phyloP scores from a whole-genome alignment of 1,140 invertebrate genomes.

The Aethina tumida region DNA sequence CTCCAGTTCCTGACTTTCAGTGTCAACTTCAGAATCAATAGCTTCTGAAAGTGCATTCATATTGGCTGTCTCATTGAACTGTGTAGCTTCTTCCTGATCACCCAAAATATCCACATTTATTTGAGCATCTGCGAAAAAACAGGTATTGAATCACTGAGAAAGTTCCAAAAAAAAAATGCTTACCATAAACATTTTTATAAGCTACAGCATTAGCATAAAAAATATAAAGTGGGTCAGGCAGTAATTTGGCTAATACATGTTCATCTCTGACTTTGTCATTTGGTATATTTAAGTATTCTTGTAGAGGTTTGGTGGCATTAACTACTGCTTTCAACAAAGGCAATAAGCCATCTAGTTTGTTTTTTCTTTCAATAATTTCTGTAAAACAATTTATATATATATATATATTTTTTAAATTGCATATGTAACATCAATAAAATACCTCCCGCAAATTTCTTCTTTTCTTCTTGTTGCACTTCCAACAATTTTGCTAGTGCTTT shows the following conservation, averaged over 20 bases:
- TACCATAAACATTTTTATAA: conserved; percentile 64
- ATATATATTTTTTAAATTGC: conserved; percentile 1
- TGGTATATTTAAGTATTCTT: conserved; percentile 77
- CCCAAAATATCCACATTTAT: conserved; percentile 57
- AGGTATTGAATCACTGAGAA: conserved; percentile 1
- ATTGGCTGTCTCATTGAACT: conserved; percentile 40
- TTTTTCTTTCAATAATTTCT: conserved; percentile 70
- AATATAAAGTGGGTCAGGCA: conserved; percentile 78
- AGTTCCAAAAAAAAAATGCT: conserved; percentile 4
- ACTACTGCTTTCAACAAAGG: conserved; percentile 68
- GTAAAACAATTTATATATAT: conserved; percentile 21
- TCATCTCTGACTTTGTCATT: conserved; percentile 67
- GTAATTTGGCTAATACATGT: conserved; percentile 60
- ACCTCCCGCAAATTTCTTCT: conserved; percentile 48
- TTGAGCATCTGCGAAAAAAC: conserved; percentile 22
- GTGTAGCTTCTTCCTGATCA: conserved; percentile 70
- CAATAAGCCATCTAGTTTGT: conserved; percentile 68
- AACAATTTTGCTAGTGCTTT: conserved; percentile 72
- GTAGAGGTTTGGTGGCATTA: conserved; percentile 77
- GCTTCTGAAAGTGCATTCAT: conserved; percentile 31
- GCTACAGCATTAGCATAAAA: conserved; percentile 77
- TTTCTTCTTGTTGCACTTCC: conserved; percentile 63
- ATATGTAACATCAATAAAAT: neutral
- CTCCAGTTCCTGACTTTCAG: conserved; percentile 47
- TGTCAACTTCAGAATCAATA: conserved; percentile 52